Percentiles rank a stretch among this genome's conserved stretches.
Conservation (phyloP, 2,888 invertebrate genomes). For the Acrobasis repandana region DNA sequence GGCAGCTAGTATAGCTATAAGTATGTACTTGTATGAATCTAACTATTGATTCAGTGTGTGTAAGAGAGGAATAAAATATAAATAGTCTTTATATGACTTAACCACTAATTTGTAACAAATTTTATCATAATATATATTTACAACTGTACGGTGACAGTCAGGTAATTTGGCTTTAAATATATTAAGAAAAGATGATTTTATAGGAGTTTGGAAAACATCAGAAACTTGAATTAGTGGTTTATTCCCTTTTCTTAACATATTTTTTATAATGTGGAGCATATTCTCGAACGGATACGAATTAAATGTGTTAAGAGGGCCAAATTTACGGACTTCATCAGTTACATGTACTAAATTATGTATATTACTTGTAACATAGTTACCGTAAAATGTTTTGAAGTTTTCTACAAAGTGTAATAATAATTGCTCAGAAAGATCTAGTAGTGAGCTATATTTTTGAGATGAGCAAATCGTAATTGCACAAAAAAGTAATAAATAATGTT, state of each 20-base stretch:
- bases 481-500: too few relatives aligned
- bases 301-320: too few relatives aligned
- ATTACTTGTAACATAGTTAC: slow-evolving; percentile 28
- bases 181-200: slow-evolving; percentile 25
- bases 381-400: slow-evolving; percentile 25
- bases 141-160: slow-evolving; percentile 6
- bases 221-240: slow-evolving; percentile 24
- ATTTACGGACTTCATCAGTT: slow-evolving; percentile 23
- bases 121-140: slow-evolving; percentile 13
- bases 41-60: background rate
- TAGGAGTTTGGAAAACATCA: slow-evolving; percentile 23
- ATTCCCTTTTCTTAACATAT: slow-evolving; percentile 21
- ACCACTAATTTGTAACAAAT: slow-evolving; percentile 13
- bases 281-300: slow-evolving; percentile 28
- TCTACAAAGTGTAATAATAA: slow-evolving; percentile 31
- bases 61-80: slow-evolving; percentile 1
- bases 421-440: slow-evolving; percentile 27
- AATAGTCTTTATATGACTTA: slow-evolving; percentile 4
- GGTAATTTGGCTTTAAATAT: slow-evolving; percentile 22
- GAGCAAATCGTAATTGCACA: slow-evolving; percentile 33
- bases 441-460: slow-evolving; percentile 23
- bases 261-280: slow-evolving; percentile 24
- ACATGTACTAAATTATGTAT: slow-evolving; percentile 29
- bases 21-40: slow-evolving; percentile 1
- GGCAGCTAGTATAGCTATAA: slow-evolving; percentile 1